Percentiles rank a stretch among this genome's conserved stretches.
Conservation (phyloP, 1,140 invertebrate genomes). For the Brachionus paranguensis region DNA sequence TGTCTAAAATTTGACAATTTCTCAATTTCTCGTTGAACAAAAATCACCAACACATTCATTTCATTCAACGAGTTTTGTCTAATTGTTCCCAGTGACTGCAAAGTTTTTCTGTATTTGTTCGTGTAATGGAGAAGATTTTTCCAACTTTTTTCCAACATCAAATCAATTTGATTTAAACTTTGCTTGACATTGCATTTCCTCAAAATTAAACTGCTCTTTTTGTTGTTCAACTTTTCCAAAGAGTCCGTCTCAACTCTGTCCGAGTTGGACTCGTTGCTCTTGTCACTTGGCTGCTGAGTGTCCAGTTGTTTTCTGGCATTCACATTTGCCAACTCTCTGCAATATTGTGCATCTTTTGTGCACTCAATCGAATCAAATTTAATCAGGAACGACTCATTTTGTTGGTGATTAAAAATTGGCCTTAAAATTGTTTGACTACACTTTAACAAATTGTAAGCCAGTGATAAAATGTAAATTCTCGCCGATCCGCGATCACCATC, state of each 20-base stretch:
- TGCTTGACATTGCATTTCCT: neutral
- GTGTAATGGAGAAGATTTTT: constrained; percentile 7
- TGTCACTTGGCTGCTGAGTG: neutral
- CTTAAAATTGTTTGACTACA: neutral
- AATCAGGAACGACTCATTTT: neutral
- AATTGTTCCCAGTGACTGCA: neutral
- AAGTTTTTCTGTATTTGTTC: neutral
- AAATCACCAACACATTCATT: neutral
- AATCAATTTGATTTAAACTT: neutral
- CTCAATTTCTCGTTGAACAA: neutral
- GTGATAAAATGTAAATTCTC: neutral
- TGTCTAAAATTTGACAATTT: neutral
- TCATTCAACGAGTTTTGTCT: neutral
- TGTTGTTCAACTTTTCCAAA: neutral
- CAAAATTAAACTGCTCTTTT: neutral
- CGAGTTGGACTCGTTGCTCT: neutral
- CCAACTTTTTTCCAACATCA: neutral
- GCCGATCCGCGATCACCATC: neutral
- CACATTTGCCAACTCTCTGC: neutral
- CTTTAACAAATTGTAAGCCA: neutral
- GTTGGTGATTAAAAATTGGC: neutral
- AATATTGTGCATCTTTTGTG: neutral
- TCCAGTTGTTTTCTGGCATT: neutral
- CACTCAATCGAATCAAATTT: neutral
- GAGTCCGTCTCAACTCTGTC: constrained; percentile 9